phyloP scores from a whole-genome alignment of 37 sponge, comb jelly and placozoan genomes.

The Theonella swinhoei region DNA sequence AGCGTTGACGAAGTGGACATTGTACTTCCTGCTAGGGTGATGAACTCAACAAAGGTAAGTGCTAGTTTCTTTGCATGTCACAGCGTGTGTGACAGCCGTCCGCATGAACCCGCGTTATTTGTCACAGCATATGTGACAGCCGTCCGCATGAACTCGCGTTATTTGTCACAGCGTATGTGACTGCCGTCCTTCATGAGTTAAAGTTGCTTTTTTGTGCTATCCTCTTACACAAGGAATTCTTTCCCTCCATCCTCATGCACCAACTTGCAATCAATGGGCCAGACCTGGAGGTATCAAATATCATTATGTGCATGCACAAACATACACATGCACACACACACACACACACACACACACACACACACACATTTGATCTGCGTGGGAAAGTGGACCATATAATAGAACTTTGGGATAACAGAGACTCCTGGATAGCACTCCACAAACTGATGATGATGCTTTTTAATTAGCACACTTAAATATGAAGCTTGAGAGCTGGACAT shows the following conservation, averaged over 20 bases:
- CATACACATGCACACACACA: neutral
- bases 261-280: constrained; percentile 32
- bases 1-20: too few species aligned
- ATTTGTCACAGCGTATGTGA: too few species aligned
- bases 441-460: constrained; percentile 10
- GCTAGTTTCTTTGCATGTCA: too few species aligned
- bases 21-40: too few species aligned
- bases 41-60: too few species aligned
- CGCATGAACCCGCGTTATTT: too few species aligned
- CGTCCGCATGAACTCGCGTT: too few species aligned
- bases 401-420: too few species aligned
- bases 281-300: neutral
- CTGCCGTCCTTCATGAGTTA: too few species aligned
- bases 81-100: too few species aligned
- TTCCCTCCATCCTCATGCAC: constrained; percentile 57
- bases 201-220: constrained; percentile 33
- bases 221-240: constrained; percentile 29
- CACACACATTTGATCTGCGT: constrained; percentile 11
- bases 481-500: neutral
- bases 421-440: constrained; percentile 17
- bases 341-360: too few species aligned
- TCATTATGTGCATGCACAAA: neutral
- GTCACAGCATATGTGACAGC: too few species aligned
- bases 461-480: constrained; percentile 23
- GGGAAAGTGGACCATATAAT: constrained; percentile 52